Evolutionary conservation across 2,888 invertebrate genomes (phyloP), one percentile per base, ranked within the genome.

Genomic region (Parapristionchus giblindavisi): DNA sequence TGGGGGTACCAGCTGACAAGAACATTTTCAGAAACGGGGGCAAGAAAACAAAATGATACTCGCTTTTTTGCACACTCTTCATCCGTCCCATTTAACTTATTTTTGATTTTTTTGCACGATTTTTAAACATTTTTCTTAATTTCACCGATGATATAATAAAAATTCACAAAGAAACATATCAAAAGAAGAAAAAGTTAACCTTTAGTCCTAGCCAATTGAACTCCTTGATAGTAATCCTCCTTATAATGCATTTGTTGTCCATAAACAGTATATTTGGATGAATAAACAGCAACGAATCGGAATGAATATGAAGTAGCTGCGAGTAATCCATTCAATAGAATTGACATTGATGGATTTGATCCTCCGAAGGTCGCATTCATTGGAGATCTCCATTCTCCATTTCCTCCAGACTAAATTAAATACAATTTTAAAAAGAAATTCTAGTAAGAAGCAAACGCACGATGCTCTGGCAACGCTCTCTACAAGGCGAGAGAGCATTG

Each of bases 261-360:
- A 27, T 76, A 79, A 29, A 80, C 75, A 0, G 65, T 75, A 54
- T 81, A 82, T 27, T 65, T 77, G 21, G 77, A 81, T 17, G 68
- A 77, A 75, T 87, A 87, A 17, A 80, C 80, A 8, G 85, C 87
- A 3, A 84, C 84, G 72, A 85, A 87, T 14, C 86, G 83, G 76
- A 82, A 87, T 72, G 87, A 87, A 65, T 87, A 87, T 0, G 84
- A 78, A 32, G 86, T 87, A 5, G 86, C 86, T 11, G 87, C 84
- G 0, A 83, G 76, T 14, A 84, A 79, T 11, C 63, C 17, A 51
- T 54, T 75, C 40, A 75, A 65, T 38, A 75, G 54, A 11, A 75
- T 54, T 38, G 75, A 65, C 5, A 75, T 52, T 4, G 75, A 75
- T 1, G 63, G 65, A 21, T 65, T 38, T 11, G 52, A 34, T 4